Percentiles rank a stretch among this genome's conserved stretches.
Conservation (phyloP, 2,113 vertebrate genomes). For the Tragelaphus strepsiceros region DNA sequence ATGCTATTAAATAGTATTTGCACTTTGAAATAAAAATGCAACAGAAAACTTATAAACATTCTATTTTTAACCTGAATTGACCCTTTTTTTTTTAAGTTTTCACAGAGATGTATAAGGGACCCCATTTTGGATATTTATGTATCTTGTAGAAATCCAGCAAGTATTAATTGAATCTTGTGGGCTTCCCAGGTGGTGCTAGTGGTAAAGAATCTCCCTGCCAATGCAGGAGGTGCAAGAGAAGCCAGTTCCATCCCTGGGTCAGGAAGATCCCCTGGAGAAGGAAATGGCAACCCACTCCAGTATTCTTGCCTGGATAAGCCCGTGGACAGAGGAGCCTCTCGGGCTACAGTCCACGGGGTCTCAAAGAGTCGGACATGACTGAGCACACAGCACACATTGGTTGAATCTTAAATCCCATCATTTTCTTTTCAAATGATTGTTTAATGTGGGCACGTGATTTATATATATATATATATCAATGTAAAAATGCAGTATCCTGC, state of each 20-base stretch:
- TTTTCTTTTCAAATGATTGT: conserved; percentile 33
- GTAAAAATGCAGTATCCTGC: not conserved
- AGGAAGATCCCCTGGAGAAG: not conserved
- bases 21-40: not conserved
- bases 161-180: not conserved
- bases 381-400: not conserved
- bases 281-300: not conserved
- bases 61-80: not conserved
- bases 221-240: not conserved
- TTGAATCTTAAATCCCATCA: conserved; percentile 16
- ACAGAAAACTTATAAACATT: not conserved
- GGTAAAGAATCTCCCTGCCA: not conserved
- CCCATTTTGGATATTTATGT: not conserved
- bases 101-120: not conserved
- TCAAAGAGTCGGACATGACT: not conserved
- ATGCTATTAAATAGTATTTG: not conserved
- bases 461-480: not conserved
- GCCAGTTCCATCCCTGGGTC: not conserved
- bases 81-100: not conserved
- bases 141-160: not conserved
- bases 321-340: not conserved
- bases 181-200: not conserved
- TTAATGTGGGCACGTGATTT: not conserved
- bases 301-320: not conserved
- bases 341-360: not conserved